Base-by-base conservation (phyloP, 2,888 invertebrate species). In the Lordiphosa fenestrarum region DNA sequence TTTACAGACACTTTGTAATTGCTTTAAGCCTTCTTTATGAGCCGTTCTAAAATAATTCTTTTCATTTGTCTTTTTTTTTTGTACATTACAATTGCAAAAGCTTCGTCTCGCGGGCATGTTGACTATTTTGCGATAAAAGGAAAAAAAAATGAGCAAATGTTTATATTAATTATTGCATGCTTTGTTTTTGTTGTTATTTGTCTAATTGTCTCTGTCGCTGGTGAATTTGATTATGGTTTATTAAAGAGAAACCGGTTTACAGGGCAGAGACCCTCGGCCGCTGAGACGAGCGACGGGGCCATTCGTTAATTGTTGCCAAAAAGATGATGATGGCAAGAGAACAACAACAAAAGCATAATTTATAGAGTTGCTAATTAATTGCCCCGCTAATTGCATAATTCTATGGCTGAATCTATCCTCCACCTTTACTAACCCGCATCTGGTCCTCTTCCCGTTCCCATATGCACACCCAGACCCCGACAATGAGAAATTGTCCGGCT, bases 401-500 rank as follows among this genome's bases (percentile, higher is more conserved):
- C 49, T 35, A 30, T 30, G 36, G 62, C 55, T 76, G 55, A 60
- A 60, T 68, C 59, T 65, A 73, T 30, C 30, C 21, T 13, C 15
- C 10, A 15, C 33, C 15, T 58, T 6, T 41, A 41, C 40, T 21
- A 21, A 23, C 40, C 19, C 15, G 40, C 40, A 40, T 40, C 39
- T 41, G 49, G 44, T 46, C 58, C 46, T 46, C 40, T n/a, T 35
- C 35, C 36, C 23, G 36, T 12, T 7, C 13, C 10, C 30, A 30
- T 4, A 23, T 40, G 10, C 33, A 21, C 35, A n/a, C 46, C 15
- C 19, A 25, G 90, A 89, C 78, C 85, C 87, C 86, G 89, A 89
- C 89, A 89, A 89, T 89, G 89, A 89, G 74, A 89, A 89, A 84
- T 88, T 89, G 88, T 89, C 89, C 75, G 88, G 88, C 71, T 74